These are phyloP conservation scores for Nothocercus julius DNA, from an alignment of 2,113 vertebrate genomes.

Conservation along the genomic window DNA sequence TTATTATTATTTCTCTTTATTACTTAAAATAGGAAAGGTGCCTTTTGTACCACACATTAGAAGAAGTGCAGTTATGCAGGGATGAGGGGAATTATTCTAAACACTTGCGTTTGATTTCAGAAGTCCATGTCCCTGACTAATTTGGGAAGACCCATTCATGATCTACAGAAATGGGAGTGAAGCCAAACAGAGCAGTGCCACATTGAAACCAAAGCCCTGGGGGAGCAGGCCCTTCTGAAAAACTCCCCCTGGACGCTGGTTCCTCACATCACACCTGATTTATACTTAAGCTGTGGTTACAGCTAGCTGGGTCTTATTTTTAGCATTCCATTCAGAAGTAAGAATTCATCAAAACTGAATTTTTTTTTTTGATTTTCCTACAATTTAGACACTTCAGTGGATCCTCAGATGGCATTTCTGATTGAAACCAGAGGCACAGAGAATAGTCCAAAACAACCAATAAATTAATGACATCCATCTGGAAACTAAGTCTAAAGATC, in stretches of 20 bases:
- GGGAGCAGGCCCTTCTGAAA: background rate
- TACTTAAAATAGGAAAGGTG: background rate
- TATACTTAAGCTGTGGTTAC: slow-evolving; percentile 32
- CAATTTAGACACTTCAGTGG: background rate
- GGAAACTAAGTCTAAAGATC: background rate
- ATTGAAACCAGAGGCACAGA: background rate
- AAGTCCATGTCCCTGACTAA: background rate
- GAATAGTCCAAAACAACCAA: background rate
- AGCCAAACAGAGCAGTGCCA: slow-evolving; percentile 25
- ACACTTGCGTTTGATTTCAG: background rate
- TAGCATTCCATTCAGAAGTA: slow-evolving; percentile 50
- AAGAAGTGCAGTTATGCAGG: background rate
- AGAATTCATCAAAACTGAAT: slow-evolving; percentile 18
- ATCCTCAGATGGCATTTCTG: background rate
- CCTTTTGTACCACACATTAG: background rate
- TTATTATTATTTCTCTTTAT: slow-evolving; percentile 1
- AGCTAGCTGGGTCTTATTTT: slow-evolving; percentile 28
- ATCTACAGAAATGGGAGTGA: background rate
- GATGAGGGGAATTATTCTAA: background rate
- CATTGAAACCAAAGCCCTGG: slow-evolving; percentile 1
- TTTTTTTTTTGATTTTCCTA: background rate
- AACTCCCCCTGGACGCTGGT: slow-evolving; percentile 5
- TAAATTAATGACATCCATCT: background rate
- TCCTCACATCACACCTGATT: background rate
- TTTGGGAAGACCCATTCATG: background rate